phyloP scores from a whole-genome alignment of 2,113 vertebrate genomes.

The Deroptyus accipitrinus region DNA sequence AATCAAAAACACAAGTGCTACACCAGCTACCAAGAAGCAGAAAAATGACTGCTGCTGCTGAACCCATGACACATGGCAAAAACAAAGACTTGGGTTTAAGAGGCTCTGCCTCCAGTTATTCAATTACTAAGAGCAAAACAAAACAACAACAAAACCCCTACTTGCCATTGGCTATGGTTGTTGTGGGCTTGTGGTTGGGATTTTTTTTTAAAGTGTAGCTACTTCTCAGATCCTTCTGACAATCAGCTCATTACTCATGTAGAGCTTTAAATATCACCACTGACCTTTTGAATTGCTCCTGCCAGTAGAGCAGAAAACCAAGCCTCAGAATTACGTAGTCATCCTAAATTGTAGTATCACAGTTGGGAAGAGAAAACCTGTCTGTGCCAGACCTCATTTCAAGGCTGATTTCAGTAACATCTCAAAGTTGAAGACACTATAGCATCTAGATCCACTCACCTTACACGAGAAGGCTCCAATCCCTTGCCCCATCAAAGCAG shows the following conservation, averaged over 20 bases:
- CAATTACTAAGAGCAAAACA: not conserved
- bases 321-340: not conserved
- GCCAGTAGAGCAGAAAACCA: not conserved
- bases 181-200: not conserved
- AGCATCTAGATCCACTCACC: not conserved
- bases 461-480: not conserved
- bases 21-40: too few species aligned
- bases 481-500: not conserved
- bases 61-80: too few species aligned
- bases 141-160: not conserved
- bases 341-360: not conserved
- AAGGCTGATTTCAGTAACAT: not conserved
- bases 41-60: too few species aligned
- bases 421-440: not conserved
- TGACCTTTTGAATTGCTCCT: not conserved
- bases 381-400: not conserved
- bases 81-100: not conserved
- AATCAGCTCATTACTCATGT: not conserved
- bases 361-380: not conserved
- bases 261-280: not conserved
- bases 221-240: not conserved
- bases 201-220: not conserved
- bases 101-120: not conserved
- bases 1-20: too few species aligned
- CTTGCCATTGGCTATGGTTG: not conserved